Base-by-base conservation (phyloP, 1,140 invertebrate genomes). In the Drosophila novamexicana region DNA sequence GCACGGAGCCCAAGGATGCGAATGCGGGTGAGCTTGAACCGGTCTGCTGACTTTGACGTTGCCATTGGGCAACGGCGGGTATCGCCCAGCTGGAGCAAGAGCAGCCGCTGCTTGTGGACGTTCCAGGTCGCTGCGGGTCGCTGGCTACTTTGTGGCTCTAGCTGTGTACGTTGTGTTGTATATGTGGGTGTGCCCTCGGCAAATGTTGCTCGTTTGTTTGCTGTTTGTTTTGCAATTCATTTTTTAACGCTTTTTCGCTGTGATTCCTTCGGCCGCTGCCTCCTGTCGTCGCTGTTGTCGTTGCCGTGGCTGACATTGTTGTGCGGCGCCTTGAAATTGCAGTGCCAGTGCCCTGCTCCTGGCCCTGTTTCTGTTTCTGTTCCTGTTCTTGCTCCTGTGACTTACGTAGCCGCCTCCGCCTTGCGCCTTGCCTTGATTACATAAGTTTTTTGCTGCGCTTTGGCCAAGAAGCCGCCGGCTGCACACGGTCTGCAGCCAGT, bases 171-270 rank as follows among this genome's bases (percentile, higher is more conserved):
- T 16, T 37, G 34, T 34, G 49, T 62, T 29, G 34, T 65, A 36
- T 65, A 16, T 62, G 42, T 44, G 62, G 57, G 62, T 40, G 42
- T 66, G 59, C 74, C 77, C 49, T 50, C 8, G 65, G 83, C 62
- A 69, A 88, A 88, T 88, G 84, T 88, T 80, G 73, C 83, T 88
- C 84, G 81, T 84, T 84, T 84, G 81, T 84, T 84, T 73, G 81
- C 77, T 77, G 77, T 79, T 88, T 88, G 83, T 88, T 88, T 88
- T 89, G 89, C 83, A 88, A 88, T 88, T 89, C 83, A 81, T 89
- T 89, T 88, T 88, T 88, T 88, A 89, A 80, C 83, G 83, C 83
- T 89, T 77, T 83, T 78, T 45, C 80, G 80, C 84, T 83, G 83
- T 89, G 83, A 88, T 88, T 88, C 80, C 77, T 56, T 44, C 10